Evolutionary conservation across 2,113 vertebrate genomes (phyloP), one percentile per base, ranked within the genome.

Genomic region (Lagopus leucura): DNA sequence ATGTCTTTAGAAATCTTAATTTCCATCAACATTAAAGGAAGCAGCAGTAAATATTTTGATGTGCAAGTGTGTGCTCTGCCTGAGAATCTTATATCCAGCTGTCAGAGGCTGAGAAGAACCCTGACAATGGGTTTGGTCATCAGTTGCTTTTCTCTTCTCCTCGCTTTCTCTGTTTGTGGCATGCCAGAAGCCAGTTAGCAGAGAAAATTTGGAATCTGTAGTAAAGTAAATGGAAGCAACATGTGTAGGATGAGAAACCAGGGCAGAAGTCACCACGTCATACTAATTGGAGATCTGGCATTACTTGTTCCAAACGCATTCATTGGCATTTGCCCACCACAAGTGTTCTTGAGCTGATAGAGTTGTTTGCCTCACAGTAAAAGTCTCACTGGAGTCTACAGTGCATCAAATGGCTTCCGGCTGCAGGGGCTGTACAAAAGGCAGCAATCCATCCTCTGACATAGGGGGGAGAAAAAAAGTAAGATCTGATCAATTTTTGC

Each of bases 81-180:
- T 54, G 66, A 42, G 13, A n/a, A 4, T 28, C 1, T 0, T 32
- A 27, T 78, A 20, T 17, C 11, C 27, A 1, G 16, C 60, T 58
- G 13, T 13, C 36, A 1, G 2, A 40, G 58, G 22, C 45, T 8
- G 27, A 47, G 74, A 82, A 42, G 24, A 71, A 24, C 38, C 22
- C 61, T 69, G 36, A 11, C 2, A 0, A 36, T 47, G 30, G 28
- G 2, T 1, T 22, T 55, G 63, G 43, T 45, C 17, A 3, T 16
- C 38, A 22, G 42, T 28, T 78, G 8, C 28, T 25, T 73, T 42
- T 14, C 22, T 54, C 6, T 0, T 0, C 60, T 71, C 16, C 11
- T 11, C 20, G 3, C 0, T 47, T 72, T 36, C 48, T 82, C 2
- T 71, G 63, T 60, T 65, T 71, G 19, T 69, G 38, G 17, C 6